Evolutionary conservation across 2,888 invertebrate genomes (phyloP).

Genomic region (Crocallis elinguaria): DNA sequence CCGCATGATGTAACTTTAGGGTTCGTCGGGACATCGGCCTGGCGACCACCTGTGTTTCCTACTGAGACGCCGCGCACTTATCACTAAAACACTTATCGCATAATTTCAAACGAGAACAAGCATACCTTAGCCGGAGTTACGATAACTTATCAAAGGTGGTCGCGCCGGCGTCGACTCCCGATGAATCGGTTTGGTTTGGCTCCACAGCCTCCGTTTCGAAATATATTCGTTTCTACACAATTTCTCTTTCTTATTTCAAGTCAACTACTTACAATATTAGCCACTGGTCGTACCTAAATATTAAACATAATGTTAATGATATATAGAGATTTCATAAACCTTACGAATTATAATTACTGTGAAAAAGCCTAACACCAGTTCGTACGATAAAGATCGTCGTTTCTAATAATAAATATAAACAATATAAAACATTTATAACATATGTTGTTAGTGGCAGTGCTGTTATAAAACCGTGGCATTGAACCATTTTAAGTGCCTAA

Average conservation of each 20-base stretch:
- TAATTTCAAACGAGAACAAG: constrained; percentile 25
- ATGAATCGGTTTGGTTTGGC: constrained; percentile 70
- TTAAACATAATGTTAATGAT: constrained; percentile 40
- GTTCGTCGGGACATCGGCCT: constrained; percentile 54
- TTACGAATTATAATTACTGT: constrained; percentile 10
- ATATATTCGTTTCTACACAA: constrained; percentile 63
- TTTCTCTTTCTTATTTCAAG: constrained; percentile 57
- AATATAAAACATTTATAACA: constrained; percentile 39
- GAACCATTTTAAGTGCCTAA: constrained; percentile 28
- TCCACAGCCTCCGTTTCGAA: constrained; percentile 73
- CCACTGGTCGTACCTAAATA: constrained; percentile 44
- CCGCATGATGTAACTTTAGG: constrained; percentile 80
- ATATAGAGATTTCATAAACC: constrained; percentile 31
- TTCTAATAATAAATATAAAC: constrained; percentile 17
- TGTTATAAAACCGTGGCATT: constrained; percentile 38
- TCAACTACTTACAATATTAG: constrained; percentile 52
- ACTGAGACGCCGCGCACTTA: constrained; percentile 2
- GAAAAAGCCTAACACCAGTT: constrained; percentile 23
- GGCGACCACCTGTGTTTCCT: constrained; percentile 40
- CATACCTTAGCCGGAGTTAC: constrained; percentile 24
- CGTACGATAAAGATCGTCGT: constrained; percentile 9
- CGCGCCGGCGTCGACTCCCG: constrained; percentile 48
- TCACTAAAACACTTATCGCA: constrained; percentile 21
- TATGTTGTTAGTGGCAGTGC: constrained; percentile 60
- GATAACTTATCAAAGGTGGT: constrained; percentile 33